Evolutionary conservation across 2,113 vertebrate species (phyloP), one percentile per base, ranked within the genome.

Genomic region (Passer montanus): DNA sequence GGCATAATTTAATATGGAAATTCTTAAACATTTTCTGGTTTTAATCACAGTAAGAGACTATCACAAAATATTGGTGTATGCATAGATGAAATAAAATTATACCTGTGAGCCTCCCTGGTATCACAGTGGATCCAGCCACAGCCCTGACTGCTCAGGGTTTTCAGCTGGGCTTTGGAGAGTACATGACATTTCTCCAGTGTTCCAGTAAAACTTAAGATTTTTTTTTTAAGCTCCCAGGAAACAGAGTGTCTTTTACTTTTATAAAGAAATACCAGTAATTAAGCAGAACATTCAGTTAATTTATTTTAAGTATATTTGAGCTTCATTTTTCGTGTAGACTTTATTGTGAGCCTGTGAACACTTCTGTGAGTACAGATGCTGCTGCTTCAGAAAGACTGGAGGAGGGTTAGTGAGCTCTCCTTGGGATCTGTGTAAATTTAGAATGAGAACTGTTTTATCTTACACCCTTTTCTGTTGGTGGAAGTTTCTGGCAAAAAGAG

Each of bases 11-110:
- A 89, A 96, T 94, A 67, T 21, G 88, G 86, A 90, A 80, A 94
- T 95, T 96, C 89, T 87, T 87, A 56, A 81, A 49, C 52, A 70
- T 97, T 97, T 97, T 96, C 93, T 96, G 94, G 67, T 92, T 97
- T 95, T 94, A 94, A 81, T 96, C 86, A 90, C 85, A 44, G 63
- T 90, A 67, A 94, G 60, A 90, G 68, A 72, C 64, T 92, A 73
- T 85, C 80, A 67, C 76, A 92, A 55, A 90, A 74, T 87, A 66
- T 6, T 93, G 52, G 19, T 75, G 39, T 70, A 43, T 2, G 6
- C n/a, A 15, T 24, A 75, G 89, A 64, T 89, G 68, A 86, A 90
- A 67, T 90, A 67, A 62, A 92, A 63, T 70, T 39, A 41, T 62
- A 69, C 33, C 75, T 59, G 50, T 63, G 59, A 80, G 59, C 26